phyloP scores from a whole-genome alignment of 2,888 invertebrate genomes.

The Apomyelois bistriatella region DNA sequence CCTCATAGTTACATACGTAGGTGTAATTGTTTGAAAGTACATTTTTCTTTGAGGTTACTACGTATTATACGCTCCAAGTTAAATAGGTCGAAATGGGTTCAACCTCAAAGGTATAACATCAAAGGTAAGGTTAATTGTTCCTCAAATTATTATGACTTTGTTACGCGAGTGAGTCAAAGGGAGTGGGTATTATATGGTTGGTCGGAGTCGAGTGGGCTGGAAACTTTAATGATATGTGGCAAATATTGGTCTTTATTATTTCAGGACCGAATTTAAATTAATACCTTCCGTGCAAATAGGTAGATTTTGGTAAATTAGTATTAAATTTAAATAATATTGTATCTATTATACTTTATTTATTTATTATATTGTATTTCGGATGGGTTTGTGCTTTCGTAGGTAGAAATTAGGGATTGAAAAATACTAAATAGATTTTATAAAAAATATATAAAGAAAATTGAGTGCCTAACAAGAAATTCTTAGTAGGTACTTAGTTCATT shows the following conservation, averaged over 20 bases:
- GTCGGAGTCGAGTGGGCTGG: conserved; percentile 11
- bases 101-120: conserved; percentile 71
- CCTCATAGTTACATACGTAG: conserved; percentile 74
- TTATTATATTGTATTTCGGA: too few relatives aligned
- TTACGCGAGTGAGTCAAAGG: conserved; percentile 57
- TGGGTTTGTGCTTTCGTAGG: too few relatives aligned
- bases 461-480: too few relatives aligned
- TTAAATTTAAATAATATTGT: too few relatives aligned
- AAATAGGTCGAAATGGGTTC: conserved; percentile 71
- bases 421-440: too few relatives aligned
- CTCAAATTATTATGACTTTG: conserved; percentile 76
- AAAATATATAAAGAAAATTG: too few relatives aligned
- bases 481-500: too few relatives aligned
- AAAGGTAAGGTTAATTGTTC: conserved; percentile 70
- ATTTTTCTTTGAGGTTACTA: conserved; percentile 80
- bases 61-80: conserved; percentile 74
- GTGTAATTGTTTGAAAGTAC: conserved; percentile 77
- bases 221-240: conserved; percentile 7
- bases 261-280: neutral
- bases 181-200: conserved; percentile 18
- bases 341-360: too few relatives aligned
- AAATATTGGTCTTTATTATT: conserved; percentile 6
- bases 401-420: too few relatives aligned
- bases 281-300: neutral
- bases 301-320: neutral